Evolutionary conservation across 2,888 invertebrate genomes (phyloP).

Genomic region (Caprella mutica): DNA sequence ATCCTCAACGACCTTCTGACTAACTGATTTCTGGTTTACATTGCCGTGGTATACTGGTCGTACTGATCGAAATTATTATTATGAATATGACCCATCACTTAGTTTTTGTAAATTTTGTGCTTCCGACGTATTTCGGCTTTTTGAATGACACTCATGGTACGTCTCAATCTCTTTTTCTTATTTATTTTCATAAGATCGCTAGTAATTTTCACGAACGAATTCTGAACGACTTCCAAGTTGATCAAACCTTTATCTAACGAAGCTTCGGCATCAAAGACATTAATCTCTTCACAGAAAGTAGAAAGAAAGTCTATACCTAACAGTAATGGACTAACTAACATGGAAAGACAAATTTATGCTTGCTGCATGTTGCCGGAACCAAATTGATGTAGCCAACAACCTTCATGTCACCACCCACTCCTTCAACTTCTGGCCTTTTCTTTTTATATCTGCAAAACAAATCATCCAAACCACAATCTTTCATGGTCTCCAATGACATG

Average conservation of each 20-base stretch:
- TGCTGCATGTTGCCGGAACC: constrained; percentile 9
- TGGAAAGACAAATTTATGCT: constrained; percentile 8
- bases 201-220: no score
- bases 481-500: constrained; percentile 8
- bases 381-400: constrained; percentile 7
- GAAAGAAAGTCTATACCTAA: constrained; percentile 13
- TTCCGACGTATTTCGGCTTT: no score
- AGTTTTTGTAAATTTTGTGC: no score
- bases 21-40: no score
- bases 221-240: no score
- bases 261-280: neutral
- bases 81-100: no score
- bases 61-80: no score
- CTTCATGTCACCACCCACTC: constrained; percentile 13
- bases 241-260: neutral
- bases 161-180: no score
- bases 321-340: constrained; percentile 10
- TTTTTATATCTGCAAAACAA: neutral
- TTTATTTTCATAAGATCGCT: no score
- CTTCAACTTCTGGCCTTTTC: constrained; percentile 4
- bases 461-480: constrained; percentile 1
- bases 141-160: no score
- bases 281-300: constrained; percentile 3
- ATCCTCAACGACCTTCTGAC: no score
- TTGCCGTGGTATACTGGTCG: no score